phyloP scores from a whole-genome alignment of 2,113 vertebrate species.

The Dromaius novaehollandiae region DNA sequence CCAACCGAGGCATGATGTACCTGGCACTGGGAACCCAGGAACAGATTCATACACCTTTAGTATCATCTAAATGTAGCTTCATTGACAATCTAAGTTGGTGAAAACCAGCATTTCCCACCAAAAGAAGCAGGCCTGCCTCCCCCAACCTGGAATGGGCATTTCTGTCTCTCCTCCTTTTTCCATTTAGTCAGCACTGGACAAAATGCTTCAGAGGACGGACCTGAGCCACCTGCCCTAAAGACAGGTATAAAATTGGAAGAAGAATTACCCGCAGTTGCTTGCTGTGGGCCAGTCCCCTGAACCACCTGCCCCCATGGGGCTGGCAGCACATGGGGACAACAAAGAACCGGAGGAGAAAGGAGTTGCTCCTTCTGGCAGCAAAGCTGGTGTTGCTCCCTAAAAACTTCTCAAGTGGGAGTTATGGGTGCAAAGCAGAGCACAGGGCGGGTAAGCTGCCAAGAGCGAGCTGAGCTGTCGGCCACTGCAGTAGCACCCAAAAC shows the following conservation, averaged over 20 bases:
- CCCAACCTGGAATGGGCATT: background rate
- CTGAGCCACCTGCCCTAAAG: background rate
- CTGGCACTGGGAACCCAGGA: background rate
- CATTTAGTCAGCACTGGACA: rapidly evolving
- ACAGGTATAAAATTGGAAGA: background rate
- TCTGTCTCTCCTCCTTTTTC: background rate
- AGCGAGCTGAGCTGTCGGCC: background rate
- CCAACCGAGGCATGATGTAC: background rate
- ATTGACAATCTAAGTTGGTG: background rate
- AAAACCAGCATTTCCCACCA: background rate
- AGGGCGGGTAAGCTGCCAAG: background rate
- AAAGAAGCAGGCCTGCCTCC: background rate
- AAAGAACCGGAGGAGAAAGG: background rate
- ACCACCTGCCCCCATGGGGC: background rate
- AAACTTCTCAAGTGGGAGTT: background rate
- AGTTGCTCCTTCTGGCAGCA: background rate
- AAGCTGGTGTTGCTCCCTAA: background rate
- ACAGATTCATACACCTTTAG: background rate
- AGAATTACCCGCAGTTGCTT: rapidly evolving
- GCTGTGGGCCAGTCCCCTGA: background rate
- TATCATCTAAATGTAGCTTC: background rate
- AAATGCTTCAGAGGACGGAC: background rate
- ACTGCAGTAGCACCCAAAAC: background rate
- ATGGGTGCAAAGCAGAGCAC: background rate
- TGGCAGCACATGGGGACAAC: background rate